phyloP scores from a whole-genome alignment of 2,113 vertebrate genomes.

The Tiliqua scincoides region DNA sequence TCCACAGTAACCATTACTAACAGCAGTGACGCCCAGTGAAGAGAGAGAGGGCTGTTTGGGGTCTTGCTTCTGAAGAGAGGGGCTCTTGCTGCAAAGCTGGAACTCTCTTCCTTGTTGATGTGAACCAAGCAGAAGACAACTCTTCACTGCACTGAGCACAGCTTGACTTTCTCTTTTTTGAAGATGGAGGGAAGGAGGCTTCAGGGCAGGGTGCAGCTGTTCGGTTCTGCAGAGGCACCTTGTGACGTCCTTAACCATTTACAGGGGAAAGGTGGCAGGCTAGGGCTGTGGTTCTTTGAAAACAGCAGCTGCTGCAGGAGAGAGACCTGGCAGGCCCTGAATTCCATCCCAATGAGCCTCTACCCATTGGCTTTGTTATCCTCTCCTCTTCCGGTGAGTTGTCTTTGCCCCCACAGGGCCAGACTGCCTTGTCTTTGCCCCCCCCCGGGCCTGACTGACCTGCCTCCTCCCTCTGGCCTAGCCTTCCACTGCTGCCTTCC shows the following conservation, averaged over 20 bases:
- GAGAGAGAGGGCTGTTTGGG: neutral
- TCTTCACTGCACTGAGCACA: neutral
- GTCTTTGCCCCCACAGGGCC: neutral
- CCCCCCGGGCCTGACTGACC: neutral
- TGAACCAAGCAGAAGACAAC: neutral
- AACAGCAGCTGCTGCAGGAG: neutral
- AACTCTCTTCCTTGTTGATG: too few relatives aligned
- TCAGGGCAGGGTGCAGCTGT: neutral
- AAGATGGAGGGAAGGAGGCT: neutral
- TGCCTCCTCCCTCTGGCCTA: neutral
- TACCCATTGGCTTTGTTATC: neutral
- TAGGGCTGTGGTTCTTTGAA: neutral
- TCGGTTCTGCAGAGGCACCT: neutral
- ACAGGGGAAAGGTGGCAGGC: constrained; percentile 14
- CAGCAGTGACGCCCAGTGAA: neutral
- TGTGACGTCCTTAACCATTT: neutral
- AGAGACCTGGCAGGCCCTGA: neutral
- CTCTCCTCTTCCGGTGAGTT: constrained; percentile 1
- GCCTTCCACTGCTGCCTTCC: neutral
- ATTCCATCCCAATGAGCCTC: neutral
- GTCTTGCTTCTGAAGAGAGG: neutral
- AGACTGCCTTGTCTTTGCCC: neutral
- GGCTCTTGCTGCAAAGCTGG: neutral
- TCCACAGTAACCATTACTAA: neutral
- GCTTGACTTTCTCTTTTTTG: neutral